These are phyloP conservation scores for Scelioninae gen. 2 DNA, from an alignment of 2,888 invertebrate species.

Conservation along the genomic window DNA sequence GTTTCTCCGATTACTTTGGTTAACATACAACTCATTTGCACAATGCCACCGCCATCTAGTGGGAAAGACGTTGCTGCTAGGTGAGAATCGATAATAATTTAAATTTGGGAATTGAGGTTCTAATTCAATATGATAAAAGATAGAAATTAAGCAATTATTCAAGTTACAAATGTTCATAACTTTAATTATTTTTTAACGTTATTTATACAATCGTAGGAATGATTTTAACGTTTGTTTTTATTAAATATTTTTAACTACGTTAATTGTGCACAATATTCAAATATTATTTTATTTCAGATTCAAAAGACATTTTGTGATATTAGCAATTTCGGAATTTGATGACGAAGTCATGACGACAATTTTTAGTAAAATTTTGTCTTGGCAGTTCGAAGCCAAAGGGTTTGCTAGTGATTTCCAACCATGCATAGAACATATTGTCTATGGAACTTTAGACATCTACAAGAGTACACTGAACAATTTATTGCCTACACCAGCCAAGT, in stretches of 20 bases:
- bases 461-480: slow-evolving; percentile 86
- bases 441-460: slow-evolving; percentile 90
- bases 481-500: slow-evolving; percentile 94
- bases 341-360: slow-evolving; percentile 89
- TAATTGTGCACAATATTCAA: too few species aligned
- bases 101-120: too few species aligned
- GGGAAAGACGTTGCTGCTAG: slow-evolving; percentile 87
- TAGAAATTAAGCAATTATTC: too few species aligned
- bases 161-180: too few species aligned
- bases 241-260: too few species aligned
- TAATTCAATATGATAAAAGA: too few species aligned
- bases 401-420: slow-evolving; percentile 93
- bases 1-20: slow-evolving; percentile 86
- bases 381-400: slow-evolving; percentile 94
- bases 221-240: too few species aligned
- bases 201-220: too few species aligned
- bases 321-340: slow-evolving; percentile 92
- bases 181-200: too few species aligned
- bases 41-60: slow-evolving; percentile 90
- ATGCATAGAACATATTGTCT: slow-evolving; percentile 89
- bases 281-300: slow-evolving; percentile 81
- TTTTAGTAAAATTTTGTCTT: slow-evolving; percentile 90
- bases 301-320: slow-evolving; percentile 87
- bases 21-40: slow-evolving; percentile 92
- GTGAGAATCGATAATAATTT: too few species aligned